A percentile compares a stretch with the other conserved stretches of the same genome.
Conservation (phyloP, 1,140 invertebrate genomes). For the Ylistrum balloti region DNA sequence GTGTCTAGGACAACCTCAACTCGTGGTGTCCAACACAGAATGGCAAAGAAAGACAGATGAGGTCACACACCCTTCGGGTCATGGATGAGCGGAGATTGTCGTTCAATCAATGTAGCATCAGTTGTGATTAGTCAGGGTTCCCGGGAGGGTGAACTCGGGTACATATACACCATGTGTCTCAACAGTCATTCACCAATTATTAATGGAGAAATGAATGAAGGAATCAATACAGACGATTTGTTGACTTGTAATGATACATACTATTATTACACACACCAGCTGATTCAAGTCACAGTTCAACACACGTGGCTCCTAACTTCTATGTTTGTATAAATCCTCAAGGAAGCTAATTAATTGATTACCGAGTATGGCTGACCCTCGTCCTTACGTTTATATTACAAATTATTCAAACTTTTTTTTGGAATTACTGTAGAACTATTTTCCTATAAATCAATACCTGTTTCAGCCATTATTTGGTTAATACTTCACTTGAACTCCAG, state of each 20-base stretch:
- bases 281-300: not conserved
- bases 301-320: not conserved
- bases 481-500: not conserved
- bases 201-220: slow-evolving; percentile 15
- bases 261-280: not conserved
- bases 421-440: not conserved
- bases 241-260: not conserved
- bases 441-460: not conserved
- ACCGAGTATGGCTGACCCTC: not conserved
- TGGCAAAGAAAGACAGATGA: not conserved
- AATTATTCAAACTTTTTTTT: not conserved
- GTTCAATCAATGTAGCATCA: slow-evolving; percentile 4
- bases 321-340: not conserved
- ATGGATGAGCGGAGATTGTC: not conserved
- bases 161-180: slow-evolving; percentile 17
- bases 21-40: slow-evolving; percentile 11
- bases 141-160: not conserved
- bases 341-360: not conserved
- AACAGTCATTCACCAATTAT: slow-evolving; percentile 24
- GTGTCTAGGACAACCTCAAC: not conserved
- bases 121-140: slow-evolving; percentile 2
- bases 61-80: not conserved
- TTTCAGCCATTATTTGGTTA: not conserved
- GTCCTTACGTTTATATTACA: not conserved
- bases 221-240: not conserved